These are phyloP conservation scores for Dromius quadrimaculatus DNA, from an alignment of 2,888 invertebrate species.

Conservation along the genomic window DNA sequence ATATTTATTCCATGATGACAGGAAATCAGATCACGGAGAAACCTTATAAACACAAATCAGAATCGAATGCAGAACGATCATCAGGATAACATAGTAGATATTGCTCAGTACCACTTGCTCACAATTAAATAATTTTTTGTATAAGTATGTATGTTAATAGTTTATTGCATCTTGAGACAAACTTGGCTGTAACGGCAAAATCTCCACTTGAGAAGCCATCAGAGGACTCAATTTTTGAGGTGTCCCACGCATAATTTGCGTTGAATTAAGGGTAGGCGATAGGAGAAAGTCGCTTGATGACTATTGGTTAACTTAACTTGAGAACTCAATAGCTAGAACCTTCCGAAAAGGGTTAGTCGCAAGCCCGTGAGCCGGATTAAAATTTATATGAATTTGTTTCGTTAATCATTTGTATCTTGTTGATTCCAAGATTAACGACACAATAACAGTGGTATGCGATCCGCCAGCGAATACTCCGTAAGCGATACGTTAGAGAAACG, in stretches of 20 bases:
- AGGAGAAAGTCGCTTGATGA: no score
- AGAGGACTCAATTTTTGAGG: not conserved
- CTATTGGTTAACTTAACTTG: no score
- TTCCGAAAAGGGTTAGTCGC: slow-evolving; percentile 31
- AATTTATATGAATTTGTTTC: no score
- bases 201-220: slow-evolving; percentile 7
- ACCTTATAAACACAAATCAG: slow-evolving; percentile 42
- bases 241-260: not conserved
- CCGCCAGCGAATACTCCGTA: no score
- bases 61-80: slow-evolving; percentile 21
- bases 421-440: no score
- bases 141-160: slow-evolving; percentile 5
- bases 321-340: slow-evolving; percentile 23
- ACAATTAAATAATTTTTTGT: not conserved
- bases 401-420: no score
- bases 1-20: no score
- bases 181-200: slow-evolving; percentile 19
- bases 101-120: not conserved
- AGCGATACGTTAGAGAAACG: no score
- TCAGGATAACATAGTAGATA: slow-evolving; percentile 16
- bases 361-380: slow-evolving; percentile 24
- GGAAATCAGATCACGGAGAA: slow-evolving; percentile 18
- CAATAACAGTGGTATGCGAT: no score
- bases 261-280: not conserved
- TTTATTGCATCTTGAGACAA: slow-evolving; percentile 19